Evolutionary conservation across 2,888 invertebrate genomes (phyloP), one percentile per base, ranked within the genome.

Genomic region (Drosophila anomalata): DNA sequence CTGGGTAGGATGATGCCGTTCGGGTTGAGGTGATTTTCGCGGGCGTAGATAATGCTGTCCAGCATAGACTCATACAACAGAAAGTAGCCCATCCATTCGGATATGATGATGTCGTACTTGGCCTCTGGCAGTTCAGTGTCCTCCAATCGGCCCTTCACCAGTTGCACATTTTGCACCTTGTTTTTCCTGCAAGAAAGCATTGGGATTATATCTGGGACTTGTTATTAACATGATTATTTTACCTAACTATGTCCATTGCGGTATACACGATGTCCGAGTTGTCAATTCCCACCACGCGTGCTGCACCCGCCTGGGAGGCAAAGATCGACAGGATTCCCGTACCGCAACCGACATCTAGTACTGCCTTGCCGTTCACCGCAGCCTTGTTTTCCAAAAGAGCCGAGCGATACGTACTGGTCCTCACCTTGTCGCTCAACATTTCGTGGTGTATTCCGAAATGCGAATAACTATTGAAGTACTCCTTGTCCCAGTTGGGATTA

Each of bases 11-110:
- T 93, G 14, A 94, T 89, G 0, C 98, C 98, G 68, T 80, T 95
- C 29, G 94, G 93, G 57, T 94, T 94, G 7, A 99, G 93, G 90
- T 95, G 96, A 78, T 95, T 94, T 83, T 98, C 95, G 84, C 98
- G 94, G 0, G 97, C 97, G 91, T 96, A 96, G 74, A 99, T 94
- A 11, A 99, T 95, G 89, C 97, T 97, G 89, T 98, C 98, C 66
- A 99, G 91, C 99, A 99, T 99, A 47, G 97, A 98, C 93, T 99
- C 99, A 91, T 97, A 99, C 2, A 99, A 92, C 42, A 99, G 93
- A 90, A 99, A 98, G 91, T 99, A 99, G 0, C 99, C 99, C 99
- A 99, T 99, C 98, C 98, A 99, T 91, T 99, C 99, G 0, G 98
- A 98, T 3, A 99, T 95, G 77, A 99, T 97, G 5, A 98, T 94